Evolutionary conservation across 2,113 vertebrate species (phyloP).

Genomic region (Chloroceryle aenea): DNA sequence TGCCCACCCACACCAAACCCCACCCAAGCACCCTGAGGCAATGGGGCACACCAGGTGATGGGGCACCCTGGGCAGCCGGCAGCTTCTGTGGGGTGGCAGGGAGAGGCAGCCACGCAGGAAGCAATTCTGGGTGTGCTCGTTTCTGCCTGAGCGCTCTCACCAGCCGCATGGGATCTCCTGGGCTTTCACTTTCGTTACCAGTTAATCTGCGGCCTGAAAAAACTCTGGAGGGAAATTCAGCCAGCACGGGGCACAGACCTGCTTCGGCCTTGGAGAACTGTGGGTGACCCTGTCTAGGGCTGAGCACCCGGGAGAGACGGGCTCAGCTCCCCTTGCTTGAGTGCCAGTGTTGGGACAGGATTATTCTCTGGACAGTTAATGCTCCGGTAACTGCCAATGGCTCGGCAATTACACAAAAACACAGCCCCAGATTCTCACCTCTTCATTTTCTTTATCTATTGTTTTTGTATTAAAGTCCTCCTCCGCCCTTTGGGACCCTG

Average conservation of each 20-base stretch:
- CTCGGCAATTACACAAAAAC: neutral
- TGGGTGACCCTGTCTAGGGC: neutral
- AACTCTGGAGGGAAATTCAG: slow-evolving; percentile 19
- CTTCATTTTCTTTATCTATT: neutral
- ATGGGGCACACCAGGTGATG: neutral
- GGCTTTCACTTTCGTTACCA: slow-evolving; percentile 65
- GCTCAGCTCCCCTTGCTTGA: fast-evolving
- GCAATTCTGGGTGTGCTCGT: slow-evolving; percentile 38
- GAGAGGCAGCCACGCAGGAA: slow-evolving; percentile 19
- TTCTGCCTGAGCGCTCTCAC: neutral
- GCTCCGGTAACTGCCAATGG: fast-evolving
- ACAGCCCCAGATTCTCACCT: neutral
- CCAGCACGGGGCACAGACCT: fast-evolving
- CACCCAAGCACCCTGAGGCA: neutral
- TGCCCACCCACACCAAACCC: neutral
- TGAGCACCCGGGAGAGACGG: fast-evolving
- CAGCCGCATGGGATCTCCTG: slow-evolving; percentile 51
- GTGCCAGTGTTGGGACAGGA: neutral
- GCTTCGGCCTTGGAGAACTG: neutral
- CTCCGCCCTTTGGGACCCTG: fast-evolving
- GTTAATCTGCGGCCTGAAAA: neutral
- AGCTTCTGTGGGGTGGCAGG: neutral
- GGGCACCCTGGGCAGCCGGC: neutral
- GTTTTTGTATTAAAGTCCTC: neutral
- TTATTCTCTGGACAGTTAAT: fast-evolving